Base-by-base conservation (phyloP, 2,797 vertebrate genomes). In the Rhinichthys osculus region DNA sequence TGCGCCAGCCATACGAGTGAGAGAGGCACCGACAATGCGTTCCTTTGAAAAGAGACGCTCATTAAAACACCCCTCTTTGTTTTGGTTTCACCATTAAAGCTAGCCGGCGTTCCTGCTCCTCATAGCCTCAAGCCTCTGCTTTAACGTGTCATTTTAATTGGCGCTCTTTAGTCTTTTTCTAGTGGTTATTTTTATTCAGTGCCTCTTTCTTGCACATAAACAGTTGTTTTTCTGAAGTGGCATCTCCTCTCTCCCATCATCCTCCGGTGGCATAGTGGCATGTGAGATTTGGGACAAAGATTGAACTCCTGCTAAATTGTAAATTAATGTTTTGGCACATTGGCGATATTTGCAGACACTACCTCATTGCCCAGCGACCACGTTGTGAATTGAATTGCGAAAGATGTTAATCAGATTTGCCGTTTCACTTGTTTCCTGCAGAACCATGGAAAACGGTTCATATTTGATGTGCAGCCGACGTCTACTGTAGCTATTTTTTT, bases 71-170 rank as follows among this genome's bases (percentile, higher is more conserved):
- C 87, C 85, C 85, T 89, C 83, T 90, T 89, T 89, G 87, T 90
- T 90, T 84, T 85, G 73, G 82, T 81, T 88, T 89, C 44, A 23
- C 88, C 88, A 89, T 87, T 89, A 90, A 90, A 80, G 88, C 81
- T 59, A 84, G 86, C 85, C 74, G 69, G 44, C 76, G 81, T 89
- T 83, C 30, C 73, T 70, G 76, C 71, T 87, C 70, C 83, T 88
- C 83, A 72, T 82, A 82, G 87, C 84, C 83, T 74, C 30, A 74
- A 86, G 88, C 62, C 79, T 88, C 81, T 78, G 81, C 79, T 87
- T 88, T 86, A 85, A 72, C 67, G 13, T 91, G 86, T 81, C 87
- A 86, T 90, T 90, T 91, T 87, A 90, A 90, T 87, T 89, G 88
- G 85, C 42, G 17, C 64, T 84, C 79, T 89, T 88, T 89, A 87